Evolutionary conservation across 2,888 invertebrate species (phyloP).

Genomic region (Eueremaeus valkanovi): DNA sequence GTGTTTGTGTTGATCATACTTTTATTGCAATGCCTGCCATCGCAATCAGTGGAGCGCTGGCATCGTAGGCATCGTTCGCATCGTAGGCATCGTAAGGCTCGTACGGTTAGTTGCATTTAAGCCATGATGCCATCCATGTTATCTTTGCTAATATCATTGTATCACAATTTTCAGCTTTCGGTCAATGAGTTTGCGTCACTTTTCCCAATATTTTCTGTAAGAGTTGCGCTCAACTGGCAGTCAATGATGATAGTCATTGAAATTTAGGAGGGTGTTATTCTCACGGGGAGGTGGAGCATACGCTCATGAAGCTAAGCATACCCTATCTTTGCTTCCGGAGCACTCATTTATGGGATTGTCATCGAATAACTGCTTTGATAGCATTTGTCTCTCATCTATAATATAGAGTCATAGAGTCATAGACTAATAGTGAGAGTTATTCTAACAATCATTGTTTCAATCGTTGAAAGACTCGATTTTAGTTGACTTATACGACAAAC

Average conservation of each 20-base stretch:
- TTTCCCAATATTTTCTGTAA: background rate
- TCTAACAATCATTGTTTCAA: slow-evolving; percentile 17
- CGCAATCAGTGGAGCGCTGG: background rate
- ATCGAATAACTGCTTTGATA: slow-evolving; percentile 27
- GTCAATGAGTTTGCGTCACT: slow-evolving; percentile 36
- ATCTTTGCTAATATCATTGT: slow-evolving; percentile 23
- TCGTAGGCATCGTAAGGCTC: background rate
- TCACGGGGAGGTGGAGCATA: slow-evolving; percentile 24
- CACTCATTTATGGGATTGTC: slow-evolving; percentile 34
- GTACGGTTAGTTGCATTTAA: background rate
- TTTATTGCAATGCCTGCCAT: slow-evolving; percentile 6
- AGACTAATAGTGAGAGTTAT: slow-evolving; percentile 18
- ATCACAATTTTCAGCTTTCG: slow-evolving; percentile 28
- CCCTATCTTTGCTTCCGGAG: slow-evolving; percentile 29
- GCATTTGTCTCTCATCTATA: slow-evolving; percentile 31
- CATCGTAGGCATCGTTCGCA: no score
- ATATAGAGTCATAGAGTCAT: slow-evolving; percentile 15
- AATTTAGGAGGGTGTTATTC: slow-evolving; percentile 24
- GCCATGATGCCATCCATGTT: slow-evolving; percentile 24
- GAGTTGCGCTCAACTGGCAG: slow-evolving; percentile 28
- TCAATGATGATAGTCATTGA: slow-evolving; percentile 31
- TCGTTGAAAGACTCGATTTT: slow-evolving; percentile 1
- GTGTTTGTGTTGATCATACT: slow-evolving; percentile 17
- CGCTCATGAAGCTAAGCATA: slow-evolving; percentile 3
- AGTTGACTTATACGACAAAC: background rate